Evolutionary conservation across 2,888 invertebrate species (phyloP), one percentile per base, ranked within the genome.

Genomic region (Unio pictorum): DNA sequence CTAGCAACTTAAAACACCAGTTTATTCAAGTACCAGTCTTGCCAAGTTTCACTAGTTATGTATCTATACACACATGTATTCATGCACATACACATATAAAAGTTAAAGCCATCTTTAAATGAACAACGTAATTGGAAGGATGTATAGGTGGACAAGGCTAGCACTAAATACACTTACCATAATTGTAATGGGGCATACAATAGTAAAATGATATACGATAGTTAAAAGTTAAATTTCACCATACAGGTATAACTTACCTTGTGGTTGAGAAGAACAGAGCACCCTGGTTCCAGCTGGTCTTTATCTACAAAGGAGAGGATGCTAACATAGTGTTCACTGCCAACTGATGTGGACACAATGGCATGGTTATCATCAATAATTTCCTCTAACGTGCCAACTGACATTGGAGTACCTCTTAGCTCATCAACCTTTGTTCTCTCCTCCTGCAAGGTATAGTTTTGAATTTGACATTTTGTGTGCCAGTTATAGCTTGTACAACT

Each of bases 311-410:
- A 99, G 0, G 98, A 98, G 83, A 99, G 92, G 87, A 99, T 99
- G 90, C 97, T 98, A 77, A 99, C 99, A 90, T 99, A 99, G 91
- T 99, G 99, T 90, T 99, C 99, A 85, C 97, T 97, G 67, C 99
- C 99, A 4, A 99, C 99, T 67, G 98, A 98, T 3, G 99, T 99
- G 0, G 98, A 98, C 1, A 99, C 99, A 89, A 99, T 99, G 5
- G 99, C 99, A 91, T 99, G 99, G 91, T 99, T 99, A 90, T 99
- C 99, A 91, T 99, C 99, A 84, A 99, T 99, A 73, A 99, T 98
- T 92, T 99, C 99, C 90, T 99, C 99, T 73, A 99, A 91, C 77
- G 96, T 98, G n/a, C 99, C 99, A 34, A 99, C 99, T 11, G 98
- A 98, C 99, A 99, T 99, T 0, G 99, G 99, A 55, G 99, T 98